Evolutionary conservation across 2,797 vertebrate genomes (phyloP).

Genomic region (Gymnopithys bicolor): DNA sequence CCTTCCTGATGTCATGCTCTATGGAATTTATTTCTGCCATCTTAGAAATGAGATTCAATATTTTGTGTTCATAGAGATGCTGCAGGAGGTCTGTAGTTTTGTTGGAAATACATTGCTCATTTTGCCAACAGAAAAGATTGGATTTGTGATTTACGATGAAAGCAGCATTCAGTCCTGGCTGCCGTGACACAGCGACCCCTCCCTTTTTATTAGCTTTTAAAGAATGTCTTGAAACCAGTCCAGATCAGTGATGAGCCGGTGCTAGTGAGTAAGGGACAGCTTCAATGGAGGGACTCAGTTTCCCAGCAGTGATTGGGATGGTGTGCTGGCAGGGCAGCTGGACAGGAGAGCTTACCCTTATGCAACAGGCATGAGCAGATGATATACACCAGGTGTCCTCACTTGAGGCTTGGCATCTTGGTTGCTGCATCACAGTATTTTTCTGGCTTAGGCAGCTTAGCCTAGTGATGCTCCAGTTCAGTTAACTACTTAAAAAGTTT

Average conservation of each 20-base stretch:
- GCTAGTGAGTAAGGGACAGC: neutral
- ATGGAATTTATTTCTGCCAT: neutral
- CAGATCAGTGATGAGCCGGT: neutral
- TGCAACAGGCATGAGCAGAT: neutral
- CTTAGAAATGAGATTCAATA: neutral
- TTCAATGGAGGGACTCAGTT: neutral
- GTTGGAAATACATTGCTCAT: neutral
- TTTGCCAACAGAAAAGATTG: neutral
- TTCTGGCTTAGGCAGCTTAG: neutral
- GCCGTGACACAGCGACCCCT: neutral
- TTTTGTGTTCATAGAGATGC: neutral
- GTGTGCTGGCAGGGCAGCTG: neutral
- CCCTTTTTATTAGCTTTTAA: neutral
- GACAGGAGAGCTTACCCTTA: neutral
- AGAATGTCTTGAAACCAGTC: neutral
- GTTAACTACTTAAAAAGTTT: neutral
- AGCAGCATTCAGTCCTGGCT: neutral
- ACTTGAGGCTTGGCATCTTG: neutral
- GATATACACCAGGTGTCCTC: neutral
- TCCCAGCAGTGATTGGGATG: rapidly evolving
- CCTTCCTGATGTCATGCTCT: neutral
- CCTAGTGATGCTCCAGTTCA: neutral
- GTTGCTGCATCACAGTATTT: rapidly evolving
- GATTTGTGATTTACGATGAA: neutral
- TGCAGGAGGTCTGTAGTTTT: neutral